Evolutionary conservation across 2,113 vertebrate species (phyloP).

Genomic region (Paratilapia polleni): DNA sequence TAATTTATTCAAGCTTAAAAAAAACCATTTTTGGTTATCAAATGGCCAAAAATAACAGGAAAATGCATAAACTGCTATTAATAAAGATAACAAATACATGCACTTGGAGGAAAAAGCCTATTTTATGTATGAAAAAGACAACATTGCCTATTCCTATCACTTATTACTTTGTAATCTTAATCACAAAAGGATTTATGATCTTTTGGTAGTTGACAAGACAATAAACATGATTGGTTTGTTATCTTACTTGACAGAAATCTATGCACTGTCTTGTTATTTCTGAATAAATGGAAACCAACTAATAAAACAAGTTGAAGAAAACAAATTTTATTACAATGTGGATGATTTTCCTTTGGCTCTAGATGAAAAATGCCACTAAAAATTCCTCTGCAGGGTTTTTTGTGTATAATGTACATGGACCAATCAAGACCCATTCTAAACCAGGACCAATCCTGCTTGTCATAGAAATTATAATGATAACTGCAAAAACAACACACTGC

Average conservation of each 20-base stretch:
- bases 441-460: background rate
- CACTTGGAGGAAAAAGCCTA: no score
- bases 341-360: background rate
- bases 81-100: background rate
- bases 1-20: background rate
- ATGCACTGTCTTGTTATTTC: background rate
- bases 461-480: background rate
- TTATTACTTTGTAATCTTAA: background rate
- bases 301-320: background rate
- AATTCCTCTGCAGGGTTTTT: no score
- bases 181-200: background rate
- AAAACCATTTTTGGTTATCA: background rate
- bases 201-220: background rate
- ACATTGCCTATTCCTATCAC: background rate
- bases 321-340: background rate
- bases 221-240: no score
- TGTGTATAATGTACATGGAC: no score
- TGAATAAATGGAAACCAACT: background rate
- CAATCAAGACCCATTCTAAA: background rate
- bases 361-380: background rate
- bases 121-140: background rate
- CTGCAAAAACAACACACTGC: background rate
- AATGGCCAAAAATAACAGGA: background rate
- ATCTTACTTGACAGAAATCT: no score
- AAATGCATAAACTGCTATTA: background rate